These are phyloP conservation scores for Thamnophis sirtalis DNA, from an alignment of 2,113 vertebrate genomes.

Conservation along the genomic window DNA sequence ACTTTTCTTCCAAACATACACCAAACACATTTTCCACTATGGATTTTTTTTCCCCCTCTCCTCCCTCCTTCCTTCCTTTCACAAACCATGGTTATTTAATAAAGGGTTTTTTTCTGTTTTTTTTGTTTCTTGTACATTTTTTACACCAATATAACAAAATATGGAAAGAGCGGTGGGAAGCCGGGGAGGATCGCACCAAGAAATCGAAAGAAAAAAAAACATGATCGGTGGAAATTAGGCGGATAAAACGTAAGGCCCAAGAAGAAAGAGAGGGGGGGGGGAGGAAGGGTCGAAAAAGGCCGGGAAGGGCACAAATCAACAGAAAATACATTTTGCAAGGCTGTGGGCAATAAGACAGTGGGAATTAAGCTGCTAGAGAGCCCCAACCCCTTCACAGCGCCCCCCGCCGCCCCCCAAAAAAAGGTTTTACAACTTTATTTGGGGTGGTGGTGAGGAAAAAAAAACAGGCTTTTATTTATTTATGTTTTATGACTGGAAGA, in stretches of 20 bases:
- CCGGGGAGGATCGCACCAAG: not conserved
- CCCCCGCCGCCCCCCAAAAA: constrained; percentile 54
- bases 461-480: constrained; percentile 14
- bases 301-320: constrained; percentile 19
- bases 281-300: not conserved
- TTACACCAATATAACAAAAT: constrained; percentile 80
- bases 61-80: constrained; percentile 62
- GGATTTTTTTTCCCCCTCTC: constrained; percentile 33
- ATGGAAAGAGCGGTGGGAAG: constrained; percentile 17
- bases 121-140: constrained; percentile 74
- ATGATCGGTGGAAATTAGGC: constrained; percentile 56
- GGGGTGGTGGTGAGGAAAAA: constrained; percentile 53
- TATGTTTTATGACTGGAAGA: constrained; percentile 27
- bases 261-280: not conserved
- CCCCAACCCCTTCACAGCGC: constrained; percentile 17
- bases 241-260: constrained; percentile 44
- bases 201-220: constrained; percentile 15
- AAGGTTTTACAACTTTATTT: constrained; percentile 72
- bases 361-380: constrained; percentile 68
- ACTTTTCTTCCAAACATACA: constrained; percentile 65
- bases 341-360: constrained; percentile 52
- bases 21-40: constrained; percentile 69
- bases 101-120: constrained; percentile 55
- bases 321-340: constrained; percentile 54
- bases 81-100: constrained; percentile 74